phyloP scores from a whole-genome alignment of 2,888 invertebrate species.

The Orthonevra nobilis region DNA sequence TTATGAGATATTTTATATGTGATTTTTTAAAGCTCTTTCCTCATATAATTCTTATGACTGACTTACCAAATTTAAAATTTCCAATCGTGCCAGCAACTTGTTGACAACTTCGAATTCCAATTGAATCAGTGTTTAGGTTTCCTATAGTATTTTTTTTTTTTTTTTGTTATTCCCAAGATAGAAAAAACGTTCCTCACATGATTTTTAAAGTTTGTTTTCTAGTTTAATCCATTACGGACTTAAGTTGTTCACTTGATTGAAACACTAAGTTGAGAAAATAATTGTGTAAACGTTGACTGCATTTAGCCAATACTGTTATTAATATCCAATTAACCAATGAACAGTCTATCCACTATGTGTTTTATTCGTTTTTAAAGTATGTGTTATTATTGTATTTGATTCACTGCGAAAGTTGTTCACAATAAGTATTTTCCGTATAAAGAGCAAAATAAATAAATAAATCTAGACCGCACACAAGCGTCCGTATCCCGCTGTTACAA shows the following conservation, averaged over 20 bases:
- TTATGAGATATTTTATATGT: conserved; percentile 30
- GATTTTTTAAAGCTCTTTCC: background rate
- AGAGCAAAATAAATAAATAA: background rate
- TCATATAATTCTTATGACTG: background rate
- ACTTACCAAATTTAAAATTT: conserved; percentile 51
- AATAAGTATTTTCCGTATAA: background rate
- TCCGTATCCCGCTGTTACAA: conserved; percentile 22
- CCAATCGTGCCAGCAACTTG: conserved; percentile 51
- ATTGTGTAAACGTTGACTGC: no score
- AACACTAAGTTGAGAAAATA: no score
- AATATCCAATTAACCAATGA: no score
- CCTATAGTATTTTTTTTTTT: background rate
- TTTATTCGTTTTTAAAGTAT: background rate
- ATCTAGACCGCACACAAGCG: conserved; percentile 1
- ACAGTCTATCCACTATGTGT: background rate
- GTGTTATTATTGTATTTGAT: background rate
- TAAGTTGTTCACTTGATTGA: no score
- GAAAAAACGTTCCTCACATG: background rate
- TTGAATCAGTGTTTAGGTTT: conserved; percentile 6
- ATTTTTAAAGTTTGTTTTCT: no score
- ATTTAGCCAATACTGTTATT: no score
- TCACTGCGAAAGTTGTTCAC: background rate
- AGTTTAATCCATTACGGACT: no score
- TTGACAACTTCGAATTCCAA: conserved; percentile 29
- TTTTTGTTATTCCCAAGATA: conserved; percentile 4